Conservation (phyloP, 2,888 invertebrate species). For the Aspidiotus destructor region DNA sequence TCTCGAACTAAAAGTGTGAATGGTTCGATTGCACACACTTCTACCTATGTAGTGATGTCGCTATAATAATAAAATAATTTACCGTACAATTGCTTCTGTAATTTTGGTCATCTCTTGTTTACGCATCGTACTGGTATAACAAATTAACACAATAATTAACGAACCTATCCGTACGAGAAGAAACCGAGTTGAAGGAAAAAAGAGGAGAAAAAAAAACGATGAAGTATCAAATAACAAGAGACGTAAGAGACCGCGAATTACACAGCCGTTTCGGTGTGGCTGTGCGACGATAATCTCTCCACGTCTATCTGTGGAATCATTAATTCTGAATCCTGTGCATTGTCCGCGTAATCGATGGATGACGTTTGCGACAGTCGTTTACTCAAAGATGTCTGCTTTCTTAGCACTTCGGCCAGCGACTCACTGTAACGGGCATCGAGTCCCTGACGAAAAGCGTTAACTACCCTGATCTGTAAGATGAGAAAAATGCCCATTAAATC, state of each 20-base stretch:
- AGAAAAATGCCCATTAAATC: not conserved
- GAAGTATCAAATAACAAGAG: constrained; percentile 1
- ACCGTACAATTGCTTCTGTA: no score
- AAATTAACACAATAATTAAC: no score
- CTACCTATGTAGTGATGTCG: no score
- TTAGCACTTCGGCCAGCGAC: constrained; percentile 83
- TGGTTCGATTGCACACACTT: no score
- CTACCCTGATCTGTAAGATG: constrained; percentile 96
- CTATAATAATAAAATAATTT: no score
- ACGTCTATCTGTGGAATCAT: constrained; percentile 86
- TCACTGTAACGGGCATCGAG: constrained; percentile 87
- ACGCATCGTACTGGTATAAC: no score
- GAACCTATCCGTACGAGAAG: not conserved
- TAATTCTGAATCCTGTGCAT: constrained; percentile 68
- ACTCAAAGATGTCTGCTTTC: constrained; percentile 84
- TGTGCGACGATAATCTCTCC: constrained; percentile 83
- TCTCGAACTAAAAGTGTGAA: no score
- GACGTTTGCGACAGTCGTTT: constrained; percentile 86
- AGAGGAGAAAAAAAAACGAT: constrained; percentile 10
- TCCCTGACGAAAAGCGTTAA: constrained; percentile 99
- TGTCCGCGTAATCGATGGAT: constrained; percentile 84
- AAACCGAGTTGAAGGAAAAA: constrained; percentile 6
- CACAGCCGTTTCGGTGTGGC: constrained; percentile 90
- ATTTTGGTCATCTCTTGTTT: no score
- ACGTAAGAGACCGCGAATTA: constrained; percentile 44